phyloP scores from a whole-genome alignment of 2,797 vertebrate genomes.

The Parauchenoglanis punctatus region DNA sequence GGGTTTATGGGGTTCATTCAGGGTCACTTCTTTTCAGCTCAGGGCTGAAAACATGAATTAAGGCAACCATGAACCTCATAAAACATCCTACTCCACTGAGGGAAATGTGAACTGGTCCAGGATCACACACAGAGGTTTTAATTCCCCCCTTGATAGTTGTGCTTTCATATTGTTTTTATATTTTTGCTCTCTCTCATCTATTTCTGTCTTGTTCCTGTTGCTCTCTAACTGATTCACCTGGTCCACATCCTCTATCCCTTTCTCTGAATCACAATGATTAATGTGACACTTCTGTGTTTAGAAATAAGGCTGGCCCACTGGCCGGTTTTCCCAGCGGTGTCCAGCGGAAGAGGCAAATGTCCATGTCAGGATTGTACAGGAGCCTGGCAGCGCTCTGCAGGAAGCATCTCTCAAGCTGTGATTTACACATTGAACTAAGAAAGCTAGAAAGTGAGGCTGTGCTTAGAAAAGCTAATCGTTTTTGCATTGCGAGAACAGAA shows the following conservation, averaged over 20 bases:
- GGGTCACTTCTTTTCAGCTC: not conserved
- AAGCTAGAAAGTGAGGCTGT: not conserved
- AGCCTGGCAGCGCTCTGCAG: not conserved
- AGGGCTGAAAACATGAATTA: constrained; percentile 1
- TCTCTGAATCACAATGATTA: not conserved
- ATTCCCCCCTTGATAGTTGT: not conserved
- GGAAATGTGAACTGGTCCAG: not conserved
- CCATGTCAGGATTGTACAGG: not conserved
- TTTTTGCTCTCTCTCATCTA: not conserved
- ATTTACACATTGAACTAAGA: not conserved
- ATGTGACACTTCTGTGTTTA: not conserved
- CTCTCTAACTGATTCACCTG: not conserved
- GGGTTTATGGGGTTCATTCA: not conserved
- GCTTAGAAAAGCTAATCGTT: not conserved
- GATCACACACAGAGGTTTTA: not conserved
- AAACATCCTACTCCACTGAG: constrained; percentile 12
- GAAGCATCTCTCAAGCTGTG: not conserved
- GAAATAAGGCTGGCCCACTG: not conserved
- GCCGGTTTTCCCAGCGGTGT: not conserved
- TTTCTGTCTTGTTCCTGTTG: constrained; percentile 7
- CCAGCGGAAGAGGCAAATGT: not conserved
- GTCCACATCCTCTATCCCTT: not conserved
- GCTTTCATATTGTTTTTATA: not conserved
- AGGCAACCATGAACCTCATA: not conserved
- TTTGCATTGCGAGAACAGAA: not conserved